Conservation (phyloP, 2,888 invertebrate species). For the Mactromeris polynyma region DNA sequence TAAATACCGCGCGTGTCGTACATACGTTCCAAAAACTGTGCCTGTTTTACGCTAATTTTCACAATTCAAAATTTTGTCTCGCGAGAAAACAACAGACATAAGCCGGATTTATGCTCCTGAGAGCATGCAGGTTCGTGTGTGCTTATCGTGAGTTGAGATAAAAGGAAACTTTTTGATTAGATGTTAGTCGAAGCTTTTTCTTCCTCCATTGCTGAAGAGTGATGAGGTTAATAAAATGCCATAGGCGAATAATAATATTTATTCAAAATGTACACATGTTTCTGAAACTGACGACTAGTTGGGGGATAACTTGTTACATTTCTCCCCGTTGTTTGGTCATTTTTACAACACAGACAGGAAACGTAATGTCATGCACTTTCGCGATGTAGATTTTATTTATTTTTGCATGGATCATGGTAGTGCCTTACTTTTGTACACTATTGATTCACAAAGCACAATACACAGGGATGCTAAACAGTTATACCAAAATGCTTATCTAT, state of each 20-base stretch:
- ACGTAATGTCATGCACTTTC: neutral
- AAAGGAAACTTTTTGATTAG: neutral
- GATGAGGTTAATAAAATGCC: neutral
- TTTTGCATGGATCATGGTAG: neutral
- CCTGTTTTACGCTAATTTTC: slow-evolving; percentile 1
- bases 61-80: neutral
- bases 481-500: too few species aligned
- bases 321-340: neutral
- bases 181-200: neutral
- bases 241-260: slow-evolving; percentile 5
- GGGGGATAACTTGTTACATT: neutral
- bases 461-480: too few species aligned
- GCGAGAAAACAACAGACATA: neutral
- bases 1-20: neutral
- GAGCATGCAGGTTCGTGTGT: neutral
- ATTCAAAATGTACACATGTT: slow-evolving; percentile 15
- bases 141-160: neutral
- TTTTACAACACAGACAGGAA: neutral
- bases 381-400: neutral
- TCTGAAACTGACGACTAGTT: neutral
- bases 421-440: neutral
- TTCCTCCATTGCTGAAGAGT: neutral
- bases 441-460: neutral
- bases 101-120: neutral
- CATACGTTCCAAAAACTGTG: neutral